Percentiles rank a stretch among this genome's conserved stretches.
These are phyloP conservation scores for Urocyon cinereoargenteus DNA, from an alignment of 2,797 vertebrate species.

Conservation along the genomic window DNA sequence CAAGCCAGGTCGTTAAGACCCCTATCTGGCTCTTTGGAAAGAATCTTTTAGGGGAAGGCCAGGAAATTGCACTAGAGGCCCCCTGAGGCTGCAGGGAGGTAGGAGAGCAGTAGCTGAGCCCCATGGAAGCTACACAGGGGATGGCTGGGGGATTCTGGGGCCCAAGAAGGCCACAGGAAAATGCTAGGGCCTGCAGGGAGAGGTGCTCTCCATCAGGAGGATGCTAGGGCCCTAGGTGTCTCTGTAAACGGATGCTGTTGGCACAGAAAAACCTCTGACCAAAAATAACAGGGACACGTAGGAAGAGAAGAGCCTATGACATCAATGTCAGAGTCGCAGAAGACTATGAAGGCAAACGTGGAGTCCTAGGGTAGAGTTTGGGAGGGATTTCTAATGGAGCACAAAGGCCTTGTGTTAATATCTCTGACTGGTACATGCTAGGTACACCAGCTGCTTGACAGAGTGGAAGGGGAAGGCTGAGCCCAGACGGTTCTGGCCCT, in stretches of 20 bases:
- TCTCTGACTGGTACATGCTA: constrained; percentile 29
- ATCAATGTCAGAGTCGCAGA: background rate
- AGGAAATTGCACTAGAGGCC: background rate
- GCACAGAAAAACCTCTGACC: background rate
- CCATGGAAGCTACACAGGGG: background rate
- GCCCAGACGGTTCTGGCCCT: background rate
- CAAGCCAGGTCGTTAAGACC: background rate
- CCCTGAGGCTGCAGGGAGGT: background rate
- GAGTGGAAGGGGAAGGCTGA: background rate
- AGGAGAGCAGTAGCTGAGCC: background rate
- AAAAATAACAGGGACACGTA: constrained; percentile 29
- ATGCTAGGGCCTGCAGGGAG: background rate
- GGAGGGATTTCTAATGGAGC: background rate
- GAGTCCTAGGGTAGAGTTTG: background rate
- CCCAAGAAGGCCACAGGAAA: background rate
- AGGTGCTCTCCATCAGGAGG: background rate
- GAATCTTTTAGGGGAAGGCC: background rate
- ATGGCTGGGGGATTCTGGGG: background rate
- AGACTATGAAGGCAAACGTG: background rate
- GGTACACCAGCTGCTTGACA: background rate
- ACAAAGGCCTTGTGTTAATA: background rate
- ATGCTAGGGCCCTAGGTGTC: background rate
- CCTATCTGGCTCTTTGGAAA: background rate
- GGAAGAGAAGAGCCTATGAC: background rate
- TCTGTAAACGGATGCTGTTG: background rate